Conservation (phyloP, 2,888 invertebrate genomes). For the Pandemis heparana region DNA sequence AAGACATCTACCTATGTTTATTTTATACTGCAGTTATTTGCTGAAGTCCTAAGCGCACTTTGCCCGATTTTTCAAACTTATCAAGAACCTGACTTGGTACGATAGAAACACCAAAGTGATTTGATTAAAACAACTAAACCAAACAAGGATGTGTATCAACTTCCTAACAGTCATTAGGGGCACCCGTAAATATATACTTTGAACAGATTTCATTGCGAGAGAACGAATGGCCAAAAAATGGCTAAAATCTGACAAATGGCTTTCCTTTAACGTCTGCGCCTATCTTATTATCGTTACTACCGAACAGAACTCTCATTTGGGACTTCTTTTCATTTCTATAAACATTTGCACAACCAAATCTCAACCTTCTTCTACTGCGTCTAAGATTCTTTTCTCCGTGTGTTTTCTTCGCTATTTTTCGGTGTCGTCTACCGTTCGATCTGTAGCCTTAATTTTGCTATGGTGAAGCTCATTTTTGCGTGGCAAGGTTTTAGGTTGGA, state of each 20-base stretch:
- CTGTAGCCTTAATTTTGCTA: slow-evolving; percentile 52
- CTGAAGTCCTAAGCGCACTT: no score
- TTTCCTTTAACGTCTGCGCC: slow-evolving; percentile 86
- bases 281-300: slow-evolving; percentile 86
- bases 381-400: slow-evolving; percentile 56
- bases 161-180: slow-evolving; percentile 72
- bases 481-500: slow-evolving; percentile 62
- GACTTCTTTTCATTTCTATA: slow-evolving; percentile 72
- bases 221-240: slow-evolving; percentile 82
- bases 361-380: slow-evolving; percentile 49
- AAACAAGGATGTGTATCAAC: slow-evolving; percentile 31
- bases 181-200: slow-evolving; percentile 72
- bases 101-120: no score
- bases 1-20: no score
- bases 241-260: slow-evolving; percentile 84
- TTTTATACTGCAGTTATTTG: no score
- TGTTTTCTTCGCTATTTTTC: slow-evolving; percentile 55
- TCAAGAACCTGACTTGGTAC: no score
- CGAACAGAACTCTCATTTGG: slow-evolving; percentile 83
- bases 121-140: not conserved
- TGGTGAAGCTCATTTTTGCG: slow-evolving; percentile 58
- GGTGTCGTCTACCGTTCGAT: slow-evolving; percentile 47
- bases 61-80: no score
- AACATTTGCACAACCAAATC: slow-evolving; percentile 50
- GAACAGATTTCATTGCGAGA: slow-evolving; percentile 83